These are phyloP conservation scores for Stictocephala bisonia DNA, from an alignment of 2,888 invertebrate species.

Conservation along the genomic window DNA sequence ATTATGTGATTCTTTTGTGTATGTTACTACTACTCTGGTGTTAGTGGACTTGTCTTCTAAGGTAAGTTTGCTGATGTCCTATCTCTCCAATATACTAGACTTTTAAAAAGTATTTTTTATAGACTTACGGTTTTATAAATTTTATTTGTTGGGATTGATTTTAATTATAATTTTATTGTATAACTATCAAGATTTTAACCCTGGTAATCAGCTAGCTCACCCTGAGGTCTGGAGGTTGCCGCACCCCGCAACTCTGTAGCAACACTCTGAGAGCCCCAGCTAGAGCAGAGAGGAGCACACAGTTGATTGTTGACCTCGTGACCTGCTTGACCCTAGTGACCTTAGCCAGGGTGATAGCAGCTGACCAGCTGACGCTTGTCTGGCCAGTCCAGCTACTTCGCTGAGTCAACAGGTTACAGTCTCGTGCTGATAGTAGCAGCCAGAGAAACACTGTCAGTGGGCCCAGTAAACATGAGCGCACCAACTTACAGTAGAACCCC, in stretches of 20 bases:
- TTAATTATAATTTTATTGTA: too few relatives aligned
- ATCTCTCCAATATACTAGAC: too few relatives aligned
- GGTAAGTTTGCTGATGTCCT: too few relatives aligned
- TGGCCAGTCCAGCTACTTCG: conserved; percentile 51
- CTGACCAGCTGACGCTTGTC: conserved; percentile 65
- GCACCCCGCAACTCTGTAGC: conserved; percentile 66
- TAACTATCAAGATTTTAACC: too few relatives aligned
- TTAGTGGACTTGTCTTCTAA: too few relatives aligned
- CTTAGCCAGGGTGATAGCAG: conserved; percentile 65
- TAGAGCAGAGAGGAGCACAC: conserved; percentile 68
- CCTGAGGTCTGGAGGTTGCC: conserved; percentile 67
- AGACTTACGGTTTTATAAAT: too few relatives aligned
- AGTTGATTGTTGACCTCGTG: conserved; percentile 68
- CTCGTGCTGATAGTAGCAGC: conserved; percentile 64
- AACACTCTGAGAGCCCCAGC: conserved; percentile 67
- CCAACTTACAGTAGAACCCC: conserved; percentile 64
- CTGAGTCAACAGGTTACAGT: conserved; percentile 65
- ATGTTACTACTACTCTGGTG: too few relatives aligned
- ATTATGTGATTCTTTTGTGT: too few relatives aligned
- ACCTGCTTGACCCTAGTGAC: conserved; percentile 67
- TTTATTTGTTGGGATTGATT: too few relatives aligned
- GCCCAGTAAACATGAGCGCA: conserved; percentile 66
- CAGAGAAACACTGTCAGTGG: conserved; percentile 67
- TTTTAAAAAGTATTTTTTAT: too few relatives aligned
- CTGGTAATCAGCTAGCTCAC: too few relatives aligned